Percentiles rank a stretch among this genome's conserved stretches.
Evolutionary conservation across 2,888 invertebrate genomes (phyloP).

Genomic region (Podotricha telesiphe): DNA sequence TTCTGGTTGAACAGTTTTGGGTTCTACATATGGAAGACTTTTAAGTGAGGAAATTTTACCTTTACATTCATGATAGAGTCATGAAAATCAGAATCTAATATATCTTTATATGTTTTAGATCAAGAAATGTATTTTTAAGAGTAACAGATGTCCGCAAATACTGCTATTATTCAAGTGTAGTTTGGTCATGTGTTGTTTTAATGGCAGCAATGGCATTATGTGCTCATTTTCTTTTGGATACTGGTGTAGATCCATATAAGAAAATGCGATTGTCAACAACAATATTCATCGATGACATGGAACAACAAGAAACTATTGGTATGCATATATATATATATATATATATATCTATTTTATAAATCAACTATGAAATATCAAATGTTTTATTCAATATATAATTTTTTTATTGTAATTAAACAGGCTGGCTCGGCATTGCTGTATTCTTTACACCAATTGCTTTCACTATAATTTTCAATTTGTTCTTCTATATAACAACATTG

Average conservation of each 20-base stretch:
- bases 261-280: slow-evolving; percentile 77
- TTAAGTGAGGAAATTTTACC: slow-evolving; percentile 84
- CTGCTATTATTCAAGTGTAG: slow-evolving; percentile 92
- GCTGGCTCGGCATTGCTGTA: slow-evolving; percentile 91
- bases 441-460: slow-evolving; percentile 93
- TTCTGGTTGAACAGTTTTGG: slow-evolving; percentile 94
- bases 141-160: slow-evolving; percentile 94
- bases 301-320: slow-evolving; percentile 91
- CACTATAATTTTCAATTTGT: slow-evolving; percentile 89
- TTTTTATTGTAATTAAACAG: slow-evolving; percentile 63
- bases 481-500: slow-evolving; percentile 91
- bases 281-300: slow-evolving; percentile 79
- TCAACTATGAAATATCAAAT: neutral
- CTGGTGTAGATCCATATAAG: slow-evolving; percentile 80
- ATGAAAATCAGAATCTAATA: neutral
- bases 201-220: slow-evolving; percentile 90
- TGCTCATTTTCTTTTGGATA: slow-evolving; percentile 91
- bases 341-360: neutral
- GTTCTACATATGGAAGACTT: slow-evolving; percentile 94
- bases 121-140: slow-evolving; percentile 91
- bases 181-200: slow-evolving; percentile 88
- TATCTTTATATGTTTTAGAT: slow-evolving; percentile 70
- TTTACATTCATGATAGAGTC: neutral
- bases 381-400: neutral
- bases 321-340: slow-evolving; percentile 39